Base-by-base conservation (phyloP, 2,797 vertebrate species). In the Oceanodroma leucorhoa region DNA sequence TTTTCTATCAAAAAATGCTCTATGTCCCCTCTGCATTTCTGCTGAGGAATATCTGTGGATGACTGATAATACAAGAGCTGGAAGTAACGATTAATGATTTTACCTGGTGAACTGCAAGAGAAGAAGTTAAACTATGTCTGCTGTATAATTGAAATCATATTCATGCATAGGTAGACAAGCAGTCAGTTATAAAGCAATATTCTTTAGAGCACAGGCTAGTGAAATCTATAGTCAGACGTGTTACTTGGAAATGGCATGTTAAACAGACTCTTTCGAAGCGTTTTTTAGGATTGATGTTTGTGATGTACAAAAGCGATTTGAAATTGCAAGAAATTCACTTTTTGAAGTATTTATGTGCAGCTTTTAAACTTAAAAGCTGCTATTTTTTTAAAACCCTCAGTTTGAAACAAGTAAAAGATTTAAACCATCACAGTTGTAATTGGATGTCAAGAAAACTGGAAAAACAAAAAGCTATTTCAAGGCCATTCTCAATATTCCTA, bases 301-400 rank as follows among this genome's bases (percentile, higher is more conserved):
- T 89, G 80, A 55, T 86, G 85, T 80, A 73, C 83, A 65, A 83
- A 95, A 88, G 38, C 3, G n/a, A 84, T 89, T 88, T 89, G 64
- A 88, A 95, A 94, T 92, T 32, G 40, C n/a, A 93, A 89, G 36
- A 90, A 93, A 69, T 70, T 89, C 75, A 84, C 62, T 41, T 86
- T 95, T 67, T 94, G 3, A 90, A 79, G 91, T 93, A 80, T 91
- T 94, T 87, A 76, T 81, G 58, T 65, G 51, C 30, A 38, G 67
- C 70, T 94, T 91, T 97, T 97, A 87, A 88, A 40, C 26, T 81
- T 90, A 88, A 95, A 91, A 72, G 70, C 96, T 96, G 87, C 77
- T 92, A 41, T 70, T 86, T 83, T 66, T 50, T 61, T 36, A 34
- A 91, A 91, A 91, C 45, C 22, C 76, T 96, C 22, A 9, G 27